Base-by-base conservation (phyloP, 2,113 vertebrate species). In the Phylloscopus trochilus region DNA sequence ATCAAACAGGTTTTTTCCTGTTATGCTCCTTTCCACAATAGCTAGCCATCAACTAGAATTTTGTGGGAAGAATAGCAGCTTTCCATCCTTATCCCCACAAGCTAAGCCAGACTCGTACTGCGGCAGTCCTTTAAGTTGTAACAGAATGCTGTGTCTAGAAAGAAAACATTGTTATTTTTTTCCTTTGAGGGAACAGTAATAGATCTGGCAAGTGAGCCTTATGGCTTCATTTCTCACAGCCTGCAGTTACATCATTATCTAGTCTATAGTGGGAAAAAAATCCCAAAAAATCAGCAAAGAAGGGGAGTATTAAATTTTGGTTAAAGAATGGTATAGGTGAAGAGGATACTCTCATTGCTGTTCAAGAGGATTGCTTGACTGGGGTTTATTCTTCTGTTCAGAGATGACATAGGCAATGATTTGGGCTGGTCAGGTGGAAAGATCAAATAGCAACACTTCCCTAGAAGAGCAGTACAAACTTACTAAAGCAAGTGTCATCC, bases 21-120 rank as follows among this genome's bases (percentile, higher is more conserved):
- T 62, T 83, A 22, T 3, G 27, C 6, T 66, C 26, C 20, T 43
- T 64, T 76, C 35, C 55, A 2, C 11, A 37, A 21, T 5, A 47
- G 30, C 18, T 78, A 80, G 21, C 26, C 7, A 28, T 52, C 28
- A 69, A 15, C 19, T 76, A 4, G 24, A 85, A 56, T n/a, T 14
- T 13, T 6, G 22, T 8, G 6, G 33, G 19, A 49, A 76, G 72
- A 69, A 16, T 13, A 64, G 56, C 24, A 67, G 14, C 27, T 31
- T 78, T 18, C 10, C 23, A 21, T 44, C 62, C 39, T 46, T n/a
- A 9, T 8, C 33, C 23, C 15, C 0, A 3, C 22, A 70, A 0
- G 17, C n/a, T 33, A 66, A 88, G 22, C 23, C 47, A 43, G 28
- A 17, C 68, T 85, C 19, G 6, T 7, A 15, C 20, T 20, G 9